Conservation (phyloP, 2,888 invertebrate species). For the Protula sp. region DNA sequence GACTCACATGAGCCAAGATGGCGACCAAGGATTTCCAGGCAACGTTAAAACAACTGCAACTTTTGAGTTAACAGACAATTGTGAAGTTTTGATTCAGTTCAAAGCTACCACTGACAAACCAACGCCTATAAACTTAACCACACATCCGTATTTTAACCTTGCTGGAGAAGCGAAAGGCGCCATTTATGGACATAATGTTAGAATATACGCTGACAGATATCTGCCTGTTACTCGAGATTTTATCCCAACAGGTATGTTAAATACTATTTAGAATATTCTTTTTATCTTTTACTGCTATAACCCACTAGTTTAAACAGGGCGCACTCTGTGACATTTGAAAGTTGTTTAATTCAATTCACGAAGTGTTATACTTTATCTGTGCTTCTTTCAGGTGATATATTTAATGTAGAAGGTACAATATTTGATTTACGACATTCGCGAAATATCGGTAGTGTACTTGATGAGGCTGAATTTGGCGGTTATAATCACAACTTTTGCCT, state of each 20-base stretch:
- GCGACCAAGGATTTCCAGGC: slow-evolving; percentile 85
- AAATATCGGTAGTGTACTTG: background rate
- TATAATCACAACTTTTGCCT: slow-evolving; percentile 11
- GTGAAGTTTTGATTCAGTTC: slow-evolving; percentile 70
- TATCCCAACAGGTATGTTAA: slow-evolving; percentile 12
- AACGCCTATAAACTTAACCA: slow-evolving; percentile 80
- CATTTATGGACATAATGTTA: slow-evolving; percentile 12
- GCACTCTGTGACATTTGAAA: too few species aligned
- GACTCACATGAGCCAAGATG: slow-evolving; percentile 56
- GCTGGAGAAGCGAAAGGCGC: slow-evolving; percentile 65
- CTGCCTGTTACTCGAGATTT: background rate
- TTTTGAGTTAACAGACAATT: slow-evolving; percentile 66
- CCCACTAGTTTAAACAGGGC: too few species aligned
- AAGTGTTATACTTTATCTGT: too few species aligned
- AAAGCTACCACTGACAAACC: slow-evolving; percentile 70
- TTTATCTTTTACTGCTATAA: too few species aligned
- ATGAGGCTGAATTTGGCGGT: slow-evolving; percentile 5
- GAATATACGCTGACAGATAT: slow-evolving; percentile 6
- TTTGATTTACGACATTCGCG: slow-evolving; percentile 1
- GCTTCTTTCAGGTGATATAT: background rate
- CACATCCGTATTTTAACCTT: slow-evolving; percentile 84
- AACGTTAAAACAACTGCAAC: slow-evolving; percentile 66
- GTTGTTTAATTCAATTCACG: too few species aligned
- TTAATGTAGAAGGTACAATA: background rate
- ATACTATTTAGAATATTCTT: too few species aligned